Base-by-base conservation (phyloP, 2,113 vertebrate species). In the Zosterops japonicus region DNA sequence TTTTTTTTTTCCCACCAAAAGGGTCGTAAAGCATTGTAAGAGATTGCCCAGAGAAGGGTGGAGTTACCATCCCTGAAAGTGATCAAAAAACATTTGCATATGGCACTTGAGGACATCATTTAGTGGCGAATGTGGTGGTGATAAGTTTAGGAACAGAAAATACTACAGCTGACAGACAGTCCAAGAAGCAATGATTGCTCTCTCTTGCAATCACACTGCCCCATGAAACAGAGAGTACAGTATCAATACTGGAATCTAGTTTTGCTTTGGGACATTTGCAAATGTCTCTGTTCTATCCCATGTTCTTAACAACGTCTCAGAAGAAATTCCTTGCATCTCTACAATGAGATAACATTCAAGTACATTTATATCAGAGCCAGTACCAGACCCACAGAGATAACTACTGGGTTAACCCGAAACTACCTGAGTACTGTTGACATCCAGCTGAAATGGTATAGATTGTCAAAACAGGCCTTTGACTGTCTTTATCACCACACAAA, bases 311-410 rank as follows among this genome's bases (percentile, higher is more conserved):
- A 90, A 63, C 0, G 2, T 70, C 88, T 92, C 69, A 68, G 59
- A 82, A 78, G 63, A 84, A 75, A 79, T 72, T 46, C 69, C 50
- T 61, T 69, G 75, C 25, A 33, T 72, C 92, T 89, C 70, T 71
- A 49, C 72, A 25, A 18, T 23, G 46, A 81, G 49, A 80, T 78
- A 96, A 92, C 83, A 97, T 87, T 95, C 93, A 95, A 96, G 93
- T 74, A 96, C 87, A 68, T 80, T 69, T 25, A 7, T 84, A 91
- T 60, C 83, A 83, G 47, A 85, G 49, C 6, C 41, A 50, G 53
- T 55, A 90, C 21, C 36, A 59, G 74, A 46, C 8, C 22, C 35
- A 59, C 15, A 76, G 15, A 83, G 36, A 31, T 23, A 89, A 86
- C 23, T 14, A 8, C 27, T 28, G 14, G 6, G 33, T 60, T 88